Evolutionary conservation across 2,888 invertebrate genomes (phyloP), one percentile per base, ranked within the genome.

Genomic region (Pammene fasciana): DNA sequence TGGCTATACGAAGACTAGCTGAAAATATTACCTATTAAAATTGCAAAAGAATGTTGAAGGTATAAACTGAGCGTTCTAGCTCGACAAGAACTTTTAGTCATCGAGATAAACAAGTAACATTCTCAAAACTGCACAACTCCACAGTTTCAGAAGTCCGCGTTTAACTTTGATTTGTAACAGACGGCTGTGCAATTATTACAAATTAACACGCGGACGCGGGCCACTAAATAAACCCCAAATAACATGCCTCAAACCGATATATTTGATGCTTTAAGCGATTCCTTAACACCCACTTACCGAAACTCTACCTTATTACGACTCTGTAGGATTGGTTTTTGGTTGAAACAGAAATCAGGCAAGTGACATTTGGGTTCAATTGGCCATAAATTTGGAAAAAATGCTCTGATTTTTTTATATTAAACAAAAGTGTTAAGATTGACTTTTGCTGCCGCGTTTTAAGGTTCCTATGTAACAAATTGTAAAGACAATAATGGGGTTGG

Each of bases 171-270:
- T 70, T 70, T 65, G 70, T 55, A 70, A 70, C 59, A 50, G 70
- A 70, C 60, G 54, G 26, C 70, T 55, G 55, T 70, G 65, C 60
- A 70, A 70, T 70, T 70, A 70, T 70, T 70, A 70, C 70, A 70
- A 70, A 70, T 70, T 70, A 70, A 65, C 70, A 70, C 70, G 70
- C 70, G 65, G 55, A 41, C 65, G 46, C 52, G 48, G 5, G 11
- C 65, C 34, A 70, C 70, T 70, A 70, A 70, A 70, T 70, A 70
- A 70, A 70, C 54, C 59, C 59, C 59, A 70, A 70, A 70, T 70
- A 70, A 70, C 70, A 65, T 59, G 38, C 70, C 70, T 70, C 48
- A 65, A 60, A 65, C 54, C 65, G 60, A 70, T 70, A 70, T 68
- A 65, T 68, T 68, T 70, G 65, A 70, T 65, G 65, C 65, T 60